phyloP scores from a whole-genome alignment of 2,113 vertebrate species.

The Bufo bufo region DNA sequence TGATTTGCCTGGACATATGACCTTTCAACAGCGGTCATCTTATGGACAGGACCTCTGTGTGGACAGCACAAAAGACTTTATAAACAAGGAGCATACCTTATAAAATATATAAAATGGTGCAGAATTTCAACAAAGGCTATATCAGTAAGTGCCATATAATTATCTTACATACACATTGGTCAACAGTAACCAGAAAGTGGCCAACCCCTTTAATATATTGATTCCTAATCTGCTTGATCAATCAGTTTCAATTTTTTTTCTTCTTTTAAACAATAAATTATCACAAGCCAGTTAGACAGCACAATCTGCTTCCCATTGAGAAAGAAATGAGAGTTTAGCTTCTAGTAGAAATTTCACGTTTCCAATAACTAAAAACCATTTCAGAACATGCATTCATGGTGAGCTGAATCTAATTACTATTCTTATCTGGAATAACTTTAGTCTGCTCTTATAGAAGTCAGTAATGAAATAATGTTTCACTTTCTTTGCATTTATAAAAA shows the following conservation, averaged over 20 bases:
- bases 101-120: too few species aligned
- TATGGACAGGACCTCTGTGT: too few species aligned
- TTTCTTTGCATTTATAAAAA: constrained; percentile 22
- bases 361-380: constrained; percentile 42
- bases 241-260: background rate
- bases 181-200: too few species aligned
- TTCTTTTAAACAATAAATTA: constrained; percentile 23
- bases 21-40: too few species aligned
- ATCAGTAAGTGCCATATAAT: too few species aligned
- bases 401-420: constrained; percentile 47
- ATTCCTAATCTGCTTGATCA: background rate
- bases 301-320: constrained; percentile 50
- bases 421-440: constrained; percentile 40
- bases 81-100: too few species aligned
- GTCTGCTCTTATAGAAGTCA: constrained; percentile 34
- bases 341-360: constrained; percentile 41
- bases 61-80: too few species aligned
- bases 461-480: constrained; percentile 48
- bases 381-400: constrained; percentile 45
- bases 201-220: too few species aligned
- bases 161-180: too few species aligned
- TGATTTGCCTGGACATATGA: too few species aligned
- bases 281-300: constrained; percentile 24
- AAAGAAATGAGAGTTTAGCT: constrained; percentile 46
- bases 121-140: too few species aligned